A percentile compares a stretch with the other conserved stretches of the same genome.
phyloP scores from a whole-genome alignment of 2,797 vertebrate genomes.

The Tiaroga cobitis region DNA sequence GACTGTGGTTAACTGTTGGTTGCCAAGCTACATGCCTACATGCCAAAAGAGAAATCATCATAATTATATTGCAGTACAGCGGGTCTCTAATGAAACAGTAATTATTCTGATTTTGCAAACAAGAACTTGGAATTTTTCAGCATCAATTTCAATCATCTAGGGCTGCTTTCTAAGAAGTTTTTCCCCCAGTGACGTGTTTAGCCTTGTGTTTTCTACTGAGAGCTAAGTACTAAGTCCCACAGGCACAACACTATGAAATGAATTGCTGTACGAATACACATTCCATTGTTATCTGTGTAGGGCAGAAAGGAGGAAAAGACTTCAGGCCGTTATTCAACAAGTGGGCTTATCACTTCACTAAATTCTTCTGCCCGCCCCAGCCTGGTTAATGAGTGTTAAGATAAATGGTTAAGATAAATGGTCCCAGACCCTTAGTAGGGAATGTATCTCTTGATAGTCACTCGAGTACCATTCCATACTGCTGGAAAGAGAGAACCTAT shows the following conservation, averaged over 20 bases:
- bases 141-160: not conserved
- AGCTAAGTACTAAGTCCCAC: not conserved
- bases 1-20: not conserved
- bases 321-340: slow-evolving; percentile 57
- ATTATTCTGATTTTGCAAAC: not conserved
- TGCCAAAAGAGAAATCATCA: not conserved
- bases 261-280: slow-evolving; percentile 55
- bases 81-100: slow-evolving; percentile 7
- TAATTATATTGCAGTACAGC: not conserved
- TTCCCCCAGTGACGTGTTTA: not conserved
- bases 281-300: slow-evolving; percentile 68
- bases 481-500: not conserved
- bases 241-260: slow-evolving; percentile 23
- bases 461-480: not conserved
- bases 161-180: not conserved
- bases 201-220: slow-evolving; percentile 16
- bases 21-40: not conserved
- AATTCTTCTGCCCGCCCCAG: slow-evolving; percentile 56
- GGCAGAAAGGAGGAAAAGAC: slow-evolving; percentile 65
- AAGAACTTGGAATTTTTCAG: not conserved
- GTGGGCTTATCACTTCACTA: slow-evolving; percentile 66
- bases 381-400: slow-evolving; percentile 31
- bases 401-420: slow-evolving; percentile 23
- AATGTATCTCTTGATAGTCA: slow-evolving; percentile 28
- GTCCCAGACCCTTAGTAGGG: not conserved